These are phyloP conservation scores for Miltochrista miniata DNA, from an alignment of 2,888 invertebrate genomes.

Conservation along the genomic window DNA sequence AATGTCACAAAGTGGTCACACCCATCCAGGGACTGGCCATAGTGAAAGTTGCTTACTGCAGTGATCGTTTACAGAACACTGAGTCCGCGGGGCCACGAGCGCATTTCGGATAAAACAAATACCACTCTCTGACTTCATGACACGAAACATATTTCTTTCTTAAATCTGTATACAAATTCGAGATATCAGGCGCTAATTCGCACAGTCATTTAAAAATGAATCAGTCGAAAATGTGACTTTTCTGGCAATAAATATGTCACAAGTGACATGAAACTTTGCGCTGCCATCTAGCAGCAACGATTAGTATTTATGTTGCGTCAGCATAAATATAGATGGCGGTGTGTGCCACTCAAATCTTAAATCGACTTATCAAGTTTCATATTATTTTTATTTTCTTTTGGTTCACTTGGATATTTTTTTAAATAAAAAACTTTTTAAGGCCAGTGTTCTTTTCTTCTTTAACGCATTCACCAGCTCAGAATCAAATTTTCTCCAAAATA, in stretches of 20 bases:
- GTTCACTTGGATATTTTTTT: no score
- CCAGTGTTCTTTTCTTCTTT: no score
- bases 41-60: no score
- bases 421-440: no score
- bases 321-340: slow-evolving; percentile 59
- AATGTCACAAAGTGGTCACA: no score
- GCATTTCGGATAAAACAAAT: slow-evolving; percentile 58
- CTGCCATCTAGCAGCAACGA: slow-evolving; percentile 55
- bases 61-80: slow-evolving; percentile 1
- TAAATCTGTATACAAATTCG: slow-evolving; percentile 79
- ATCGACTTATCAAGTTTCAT: no score
- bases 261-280: slow-evolving; percentile 56
- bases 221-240: slow-evolving; percentile 69
- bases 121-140: slow-evolving; percentile 66
- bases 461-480: no score
- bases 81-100: slow-evolving; percentile 16
- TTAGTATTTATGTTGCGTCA: slow-evolving; percentile 43
- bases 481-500: no score
- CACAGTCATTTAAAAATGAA: slow-evolving; percentile 79
- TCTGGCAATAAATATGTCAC: slow-evolving; percentile 73
- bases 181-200: slow-evolving; percentile 77
- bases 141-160: slow-evolving; percentile 72
- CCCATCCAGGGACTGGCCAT: no score
- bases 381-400: no score
- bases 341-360: slow-evolving; percentile 39